Base-by-base conservation (phyloP, 1,140 invertebrate species). In the Callitettix versicolor region DNA sequence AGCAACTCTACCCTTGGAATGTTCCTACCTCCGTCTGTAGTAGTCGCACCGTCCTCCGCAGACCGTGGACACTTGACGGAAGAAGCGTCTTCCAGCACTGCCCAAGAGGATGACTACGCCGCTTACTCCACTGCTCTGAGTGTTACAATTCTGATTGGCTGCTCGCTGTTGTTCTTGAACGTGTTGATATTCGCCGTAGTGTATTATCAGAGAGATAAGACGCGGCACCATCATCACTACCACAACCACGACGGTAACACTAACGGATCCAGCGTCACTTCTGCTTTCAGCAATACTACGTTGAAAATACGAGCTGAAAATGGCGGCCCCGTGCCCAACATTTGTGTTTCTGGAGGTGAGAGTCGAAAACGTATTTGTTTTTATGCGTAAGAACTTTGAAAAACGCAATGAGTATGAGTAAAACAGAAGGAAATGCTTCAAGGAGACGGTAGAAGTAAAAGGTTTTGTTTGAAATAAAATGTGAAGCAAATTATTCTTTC, bases 171-270 rank as follows among this genome's bases (percentile, higher is more conserved):
- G 5, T 53, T 66, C 22, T 74, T 96, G 4, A 97, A 96, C 66
- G 85, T 95, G 0, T 73, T 96, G 9, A 91, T 96, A 62, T 95
- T 95, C 65, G 90, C 90, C 33, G 91, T 90, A 1, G 88, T 95
- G 0, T 95, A 93, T 63, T 95, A 95, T 67, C 91, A 95, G 65
- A 75, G 90, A 12, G 90, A 95, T 64, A 73, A 92, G 67, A 83
- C 85, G 9, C 74, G 84, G 77, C 71, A 30, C 9, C 26, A 30
- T 30, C 26, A 30, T 9, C 26, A 30, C 26, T 30, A 30, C 26
- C 26, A 30, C 9, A 30, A 9, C 9, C 79, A 70, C 17, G 47
- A 40, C 21, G 48, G 20, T 3, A 22, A 24, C 24, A 49, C 33
- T 38, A 52, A 41, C 7, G 36, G 36, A 17, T 56, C 53, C 26